Evolutionary conservation across 2,797 vertebrate species (phyloP).

Genomic region (Synanceia verrucosa): DNA sequence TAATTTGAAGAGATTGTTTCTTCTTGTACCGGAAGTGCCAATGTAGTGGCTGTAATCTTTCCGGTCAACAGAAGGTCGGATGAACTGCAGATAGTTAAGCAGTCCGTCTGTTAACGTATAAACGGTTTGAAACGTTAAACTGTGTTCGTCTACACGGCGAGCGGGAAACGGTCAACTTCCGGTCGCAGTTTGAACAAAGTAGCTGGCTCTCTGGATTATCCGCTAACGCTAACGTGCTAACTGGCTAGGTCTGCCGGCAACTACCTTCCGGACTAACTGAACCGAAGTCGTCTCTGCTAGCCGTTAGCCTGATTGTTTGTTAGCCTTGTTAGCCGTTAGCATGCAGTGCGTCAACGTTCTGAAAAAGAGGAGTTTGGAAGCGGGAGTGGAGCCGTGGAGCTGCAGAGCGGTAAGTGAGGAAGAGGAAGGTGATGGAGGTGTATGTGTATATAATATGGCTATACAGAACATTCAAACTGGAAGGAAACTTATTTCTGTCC

Average conservation of each 20-base stretch:
- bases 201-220: not conserved
- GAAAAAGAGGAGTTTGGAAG: conserved; percentile 50
- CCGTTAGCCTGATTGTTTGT: too few species aligned
- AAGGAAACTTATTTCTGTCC: too few species aligned
- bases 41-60: not conserved
- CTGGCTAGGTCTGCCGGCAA: not conserved
- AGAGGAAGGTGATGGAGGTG: not conserved
- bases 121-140: too few species aligned
- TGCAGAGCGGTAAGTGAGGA: conserved; percentile 35
- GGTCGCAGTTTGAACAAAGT: not conserved
- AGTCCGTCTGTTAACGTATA: not conserved
- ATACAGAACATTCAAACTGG: too few species aligned
- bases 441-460: too few species aligned
- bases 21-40: not conserved
- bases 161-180: conserved; percentile 7
- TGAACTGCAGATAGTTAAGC: not conserved
- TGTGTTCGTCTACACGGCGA: too few species aligned
- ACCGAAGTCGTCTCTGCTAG: not conserved
- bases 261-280: not conserved
- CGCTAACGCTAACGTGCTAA: conserved; percentile 7
- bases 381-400: conserved; percentile 36
- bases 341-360: conserved; percentile 61
- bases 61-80: conserved; percentile 6
- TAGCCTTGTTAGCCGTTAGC: conserved; percentile 46
- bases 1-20: not conserved